Conservation (phyloP, 2,888 invertebrate genomes). For the Ypsolopha scabrella region DNA sequence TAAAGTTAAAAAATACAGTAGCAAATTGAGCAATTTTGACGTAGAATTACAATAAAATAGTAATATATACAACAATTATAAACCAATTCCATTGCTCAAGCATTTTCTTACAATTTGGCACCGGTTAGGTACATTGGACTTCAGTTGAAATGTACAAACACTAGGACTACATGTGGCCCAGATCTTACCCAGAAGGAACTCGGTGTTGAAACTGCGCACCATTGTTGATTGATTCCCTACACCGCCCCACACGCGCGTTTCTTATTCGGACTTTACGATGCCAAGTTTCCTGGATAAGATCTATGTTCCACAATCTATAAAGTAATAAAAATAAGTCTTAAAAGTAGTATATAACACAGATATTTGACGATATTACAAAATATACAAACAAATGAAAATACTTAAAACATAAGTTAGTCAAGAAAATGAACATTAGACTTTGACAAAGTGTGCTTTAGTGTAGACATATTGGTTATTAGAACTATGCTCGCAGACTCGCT, state of each 20-base stretch:
- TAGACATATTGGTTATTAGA: no score
- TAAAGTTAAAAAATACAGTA: no score
- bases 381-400: neutral
- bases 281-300: no score
- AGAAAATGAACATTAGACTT: neutral
- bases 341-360: constrained; percentile 48
- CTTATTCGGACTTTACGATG: no score
- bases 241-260: no score
- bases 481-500: no score
- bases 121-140: constrained; percentile 61
- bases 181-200: neutral
- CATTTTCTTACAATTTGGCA: constrained; percentile 33
- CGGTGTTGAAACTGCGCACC: no score
- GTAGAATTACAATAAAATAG: neutral
- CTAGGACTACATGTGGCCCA: constrained; percentile 9
- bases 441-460: no score
- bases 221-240: no score
- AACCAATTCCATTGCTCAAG: constrained; percentile 6
- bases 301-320: no score
- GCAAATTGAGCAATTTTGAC: constrained; percentile 6
- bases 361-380: constrained; percentile 45
- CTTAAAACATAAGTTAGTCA: neutral
- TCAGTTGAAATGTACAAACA: constrained; percentile 35
- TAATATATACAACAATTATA: neutral
- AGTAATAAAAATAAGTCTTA: constrained; percentile 27